Percentiles rank a stretch among this genome's conserved stretches.
phyloP scores from a whole-genome alignment of 2,888 invertebrate genomes.

The Tenthredo livida region DNA sequence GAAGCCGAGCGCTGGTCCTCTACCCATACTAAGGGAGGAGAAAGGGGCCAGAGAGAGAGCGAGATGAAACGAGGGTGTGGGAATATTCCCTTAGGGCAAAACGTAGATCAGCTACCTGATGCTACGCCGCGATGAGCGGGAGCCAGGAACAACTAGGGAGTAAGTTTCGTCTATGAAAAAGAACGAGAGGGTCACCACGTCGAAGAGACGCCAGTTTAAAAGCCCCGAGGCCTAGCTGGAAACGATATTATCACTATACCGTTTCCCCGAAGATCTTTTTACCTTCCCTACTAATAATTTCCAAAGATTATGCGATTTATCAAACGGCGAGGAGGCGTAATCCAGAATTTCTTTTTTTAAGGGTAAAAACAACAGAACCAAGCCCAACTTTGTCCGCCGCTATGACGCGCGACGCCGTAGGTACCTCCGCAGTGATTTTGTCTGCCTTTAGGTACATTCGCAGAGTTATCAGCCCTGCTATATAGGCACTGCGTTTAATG shows the following conservation, averaged over 20 bases:
- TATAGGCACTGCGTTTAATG: background rate
- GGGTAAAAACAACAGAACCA: background rate
- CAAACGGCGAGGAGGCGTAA: background rate
- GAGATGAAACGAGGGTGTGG: conserved; percentile 10
- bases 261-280: background rate
- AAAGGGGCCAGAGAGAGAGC: background rate
- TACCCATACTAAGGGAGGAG: conserved; percentile 37
- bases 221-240: background rate
- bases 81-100: conserved; percentile 25
- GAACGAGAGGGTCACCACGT: background rate
- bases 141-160: background rate
- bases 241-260: background rate
- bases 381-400: background rate
- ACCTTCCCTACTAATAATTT: background rate
- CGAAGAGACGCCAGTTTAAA: background rate
- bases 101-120: conserved; percentile 48
- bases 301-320: conserved; percentile 10
- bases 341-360: background rate
- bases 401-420: background rate
- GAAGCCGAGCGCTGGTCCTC: conserved; percentile 23
- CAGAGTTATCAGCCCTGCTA: background rate
- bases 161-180: conserved; percentile 25
- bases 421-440: background rate
- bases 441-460: background rate
- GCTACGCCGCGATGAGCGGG: conserved; percentile 31